Evolutionary conservation across 2,888 invertebrate species (phyloP), one percentile per base, ranked within the genome.

Genomic region (Phyto melanocephala): DNA sequence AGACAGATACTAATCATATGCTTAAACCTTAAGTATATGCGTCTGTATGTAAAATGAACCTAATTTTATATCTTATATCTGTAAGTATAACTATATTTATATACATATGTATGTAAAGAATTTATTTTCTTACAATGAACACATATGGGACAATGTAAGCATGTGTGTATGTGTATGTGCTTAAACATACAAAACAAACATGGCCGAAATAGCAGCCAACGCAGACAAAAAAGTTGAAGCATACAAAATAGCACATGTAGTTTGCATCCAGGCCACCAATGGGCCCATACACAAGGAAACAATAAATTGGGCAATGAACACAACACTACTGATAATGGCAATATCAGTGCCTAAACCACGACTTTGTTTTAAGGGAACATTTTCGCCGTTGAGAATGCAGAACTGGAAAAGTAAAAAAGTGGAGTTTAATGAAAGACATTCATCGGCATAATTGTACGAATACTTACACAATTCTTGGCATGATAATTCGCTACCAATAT

Each of bases 291-390:
- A 87, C 11, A 92, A 78, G 2, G 92, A 91, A 11, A 92, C 88
- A 81, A 90, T 88, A 15, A 92, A 71, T 77, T 92, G 92, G 13
- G 91, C 92, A 24, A 92, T 86, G 77, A 92, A 92, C 2, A 92
- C 90, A 88, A 91, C 91, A 81, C 91, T 91, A 79, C 91, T 90
- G 58, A 92, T 90, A 37, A 92, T 91, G 72, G 92, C 91, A 68
- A 92, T 88, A 86, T 92, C 92, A 1, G 91, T 91, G 45, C 92
- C 92, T 56, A 92, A 85, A 1, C 92, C 92, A 35, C 92, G 90
- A n/a, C 87, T 85, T 71, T 91, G 89, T 50, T 90, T 91, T 33
- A 91, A 72, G 0, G 90, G 90, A n/a, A 91, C 87, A 35, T 88
- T 89, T 84, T 90, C 90, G 3, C 90, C 91, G 60, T 89, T 87